Conservation (phyloP, 2,888 invertebrate genomes). For the Xylocampa areola region DNA sequence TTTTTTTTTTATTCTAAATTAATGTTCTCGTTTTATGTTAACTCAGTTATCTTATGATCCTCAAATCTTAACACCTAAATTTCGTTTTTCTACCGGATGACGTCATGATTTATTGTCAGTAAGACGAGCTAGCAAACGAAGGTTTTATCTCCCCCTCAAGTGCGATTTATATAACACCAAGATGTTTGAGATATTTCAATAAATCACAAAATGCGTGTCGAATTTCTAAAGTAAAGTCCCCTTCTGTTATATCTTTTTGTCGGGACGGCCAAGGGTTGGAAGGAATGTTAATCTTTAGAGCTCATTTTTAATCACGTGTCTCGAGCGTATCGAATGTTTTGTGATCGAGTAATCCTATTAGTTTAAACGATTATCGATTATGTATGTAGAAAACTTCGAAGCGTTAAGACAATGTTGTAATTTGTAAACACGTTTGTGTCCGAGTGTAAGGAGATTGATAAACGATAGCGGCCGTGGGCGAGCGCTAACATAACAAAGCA, state of each 20-base stretch:
- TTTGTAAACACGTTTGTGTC: conserved; percentile 64
- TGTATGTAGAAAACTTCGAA: conserved; percentile 51
- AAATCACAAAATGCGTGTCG: conserved; percentile 87
- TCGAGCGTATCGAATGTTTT: conserved; percentile 65
- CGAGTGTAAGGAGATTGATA: conserved; percentile 74
- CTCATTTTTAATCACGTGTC: conserved; percentile 75
- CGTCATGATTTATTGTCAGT: conserved; percentile 84
- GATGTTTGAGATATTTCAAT: conserved; percentile 86
- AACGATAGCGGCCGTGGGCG: conserved; percentile 72
- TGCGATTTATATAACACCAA: conserved; percentile 83
- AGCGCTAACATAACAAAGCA: conserved; percentile 72
- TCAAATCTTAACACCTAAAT: conserved; percentile 81
- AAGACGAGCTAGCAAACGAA: conserved; percentile 81
- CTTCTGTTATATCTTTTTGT: conserved; percentile 73
- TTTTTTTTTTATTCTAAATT: too few species aligned
- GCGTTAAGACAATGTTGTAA: conserved; percentile 63
- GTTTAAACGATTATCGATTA: conserved; percentile 60
- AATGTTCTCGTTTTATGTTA: conserved; percentile 39
- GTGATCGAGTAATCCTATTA: conserved; percentile 68
- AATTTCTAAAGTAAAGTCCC: conserved; percentile 82
- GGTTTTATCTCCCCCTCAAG: conserved; percentile 83
- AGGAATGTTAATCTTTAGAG: conserved; percentile 81
- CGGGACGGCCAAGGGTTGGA: conserved; percentile 69
- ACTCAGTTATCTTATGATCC: conserved; percentile 64
- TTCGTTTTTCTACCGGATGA: conserved; percentile 82